Percentiles rank a stretch among this genome's conserved stretches.
Conservation (phyloP, 1,140 invertebrate species). For the Drosophila persimilis region DNA sequence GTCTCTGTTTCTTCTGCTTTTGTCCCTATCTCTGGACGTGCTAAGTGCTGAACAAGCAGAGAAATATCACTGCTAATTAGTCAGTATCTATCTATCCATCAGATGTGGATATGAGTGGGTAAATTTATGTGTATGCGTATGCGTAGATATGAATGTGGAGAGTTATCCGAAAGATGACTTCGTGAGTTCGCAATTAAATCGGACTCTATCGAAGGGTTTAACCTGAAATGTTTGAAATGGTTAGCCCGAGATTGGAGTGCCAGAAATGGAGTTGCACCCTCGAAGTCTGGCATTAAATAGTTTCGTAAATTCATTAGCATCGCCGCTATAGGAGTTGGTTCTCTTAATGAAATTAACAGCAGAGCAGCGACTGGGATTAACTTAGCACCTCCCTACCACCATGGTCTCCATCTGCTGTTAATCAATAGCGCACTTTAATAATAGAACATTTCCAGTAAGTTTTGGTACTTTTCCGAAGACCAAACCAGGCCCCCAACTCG, state of each 20-base stretch:
- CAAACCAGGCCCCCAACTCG: slow-evolving; percentile 27
- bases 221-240: background rate
- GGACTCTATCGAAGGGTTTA: background rate
- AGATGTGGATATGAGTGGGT: no score
- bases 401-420: slow-evolving; percentile 35
- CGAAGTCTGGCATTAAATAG: slow-evolving; percentile 27
- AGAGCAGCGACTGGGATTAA: slow-evolving; percentile 52
- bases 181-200: slow-evolving; percentile 39
- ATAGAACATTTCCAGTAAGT: slow-evolving; percentile 40
- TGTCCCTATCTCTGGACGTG: slow-evolving; percentile 4
- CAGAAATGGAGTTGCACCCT: slow-evolving; percentile 6
- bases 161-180: slow-evolving; percentile 12
- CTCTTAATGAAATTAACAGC: slow-evolving; percentile 51
- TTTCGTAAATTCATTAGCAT: slow-evolving; percentile 36
- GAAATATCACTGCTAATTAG: slow-evolving; percentile 43
- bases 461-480: slow-evolving; percentile 42
- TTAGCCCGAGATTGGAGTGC: no score
- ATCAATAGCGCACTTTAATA: slow-evolving; percentile 44
- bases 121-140: no score
- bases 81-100: slow-evolving; percentile 21
- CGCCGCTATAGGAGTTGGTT: background rate
- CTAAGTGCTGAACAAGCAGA: slow-evolving; percentile 36
- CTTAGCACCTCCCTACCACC: slow-evolving; percentile 57
- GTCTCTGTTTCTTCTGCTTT: slow-evolving; percentile 5
- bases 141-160: slow-evolving; percentile 6